These are phyloP conservation scores for Hippoglossus hippoglossus DNA, from an alignment of 2,797 vertebrate species.

Conservation along the genomic window DNA sequence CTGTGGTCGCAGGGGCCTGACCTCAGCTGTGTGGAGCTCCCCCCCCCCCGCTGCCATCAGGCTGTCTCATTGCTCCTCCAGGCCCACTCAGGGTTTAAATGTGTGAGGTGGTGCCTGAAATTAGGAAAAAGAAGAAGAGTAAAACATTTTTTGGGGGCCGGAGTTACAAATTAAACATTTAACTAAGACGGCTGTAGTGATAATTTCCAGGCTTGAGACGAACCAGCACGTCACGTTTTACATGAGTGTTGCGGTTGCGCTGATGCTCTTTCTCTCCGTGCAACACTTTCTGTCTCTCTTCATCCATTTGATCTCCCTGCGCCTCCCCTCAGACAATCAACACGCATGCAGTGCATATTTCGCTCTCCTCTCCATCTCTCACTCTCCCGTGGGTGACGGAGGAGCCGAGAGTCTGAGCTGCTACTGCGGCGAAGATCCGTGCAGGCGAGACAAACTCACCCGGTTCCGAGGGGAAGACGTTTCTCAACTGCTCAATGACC, in stretches of 20 bases:
- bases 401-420: conserved; percentile 24
- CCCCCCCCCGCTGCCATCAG: conserved; percentile 42
- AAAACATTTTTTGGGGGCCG: no score
- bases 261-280: conserved; percentile 25
- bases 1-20: conserved; percentile 51
- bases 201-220: conserved; percentile 41
- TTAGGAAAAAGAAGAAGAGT: conserved; percentile 29
- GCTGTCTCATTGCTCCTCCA: conserved; percentile 45
- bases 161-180: no score
- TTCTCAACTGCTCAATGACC: conserved; percentile 97
- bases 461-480: conserved; percentile 91
- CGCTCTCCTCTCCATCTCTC: conserved; percentile 64
- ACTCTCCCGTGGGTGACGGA: conserved; percentile 35
- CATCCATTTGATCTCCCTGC: conserved; percentile 58
- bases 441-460: conserved; percentile 59
- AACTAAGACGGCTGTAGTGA: conserved; percentile 39
- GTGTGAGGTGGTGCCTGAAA: conserved; percentile 81
- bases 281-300: conserved; percentile 39
- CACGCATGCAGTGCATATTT: conserved; percentile 62
- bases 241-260: neutral
- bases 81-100: conserved; percentile 66
- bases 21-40: conserved; percentile 47
- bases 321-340: conserved; percentile 49
- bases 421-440: conserved; percentile 5
- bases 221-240: no score